Conservation (phyloP, 2,797 vertebrate species). For the Liparis tanakae region DNA sequence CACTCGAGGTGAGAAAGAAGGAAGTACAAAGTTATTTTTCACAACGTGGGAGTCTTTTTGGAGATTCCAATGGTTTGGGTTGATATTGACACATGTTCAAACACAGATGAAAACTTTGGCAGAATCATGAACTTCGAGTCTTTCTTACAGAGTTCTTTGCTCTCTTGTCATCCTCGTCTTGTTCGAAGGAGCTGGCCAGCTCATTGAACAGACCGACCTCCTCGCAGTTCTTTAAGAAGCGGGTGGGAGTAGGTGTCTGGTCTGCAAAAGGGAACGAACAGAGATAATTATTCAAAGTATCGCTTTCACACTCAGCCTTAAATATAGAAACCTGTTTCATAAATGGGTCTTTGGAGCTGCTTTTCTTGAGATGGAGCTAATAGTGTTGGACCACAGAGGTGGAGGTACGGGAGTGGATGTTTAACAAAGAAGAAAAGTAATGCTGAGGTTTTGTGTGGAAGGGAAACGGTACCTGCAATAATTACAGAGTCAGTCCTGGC, state of each 20-base stretch:
- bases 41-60: constrained; percentile 9
- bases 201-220: constrained; percentile 98
- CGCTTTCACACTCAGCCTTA: constrained; percentile 44
- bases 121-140: constrained; percentile 30
- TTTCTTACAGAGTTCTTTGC: constrained; percentile 81
- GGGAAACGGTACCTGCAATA: constrained; percentile 79
- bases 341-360: constrained; percentile 13
- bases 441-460: not conserved
- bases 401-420: not conserved
- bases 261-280: constrained; percentile 80
- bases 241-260: constrained; percentile 97
- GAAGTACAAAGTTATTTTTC: constrained; percentile 36
- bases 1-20: constrained; percentile 29
- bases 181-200: constrained; percentile 93
- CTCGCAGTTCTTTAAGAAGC: constrained; percentile 99
- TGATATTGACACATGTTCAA: not conserved
- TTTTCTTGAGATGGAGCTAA: constrained; percentile 14
- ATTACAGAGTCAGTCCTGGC: constrained; percentile 86
- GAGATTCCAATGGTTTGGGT: constrained; percentile 19
- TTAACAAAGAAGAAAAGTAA: constrained; percentile 4
- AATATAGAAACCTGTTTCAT: constrained; percentile 45
- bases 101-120: not conserved
- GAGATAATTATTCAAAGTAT: constrained; percentile 54
- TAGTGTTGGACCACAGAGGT: not conserved
- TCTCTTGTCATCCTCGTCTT: constrained; percentile 94